Evolutionary conservation across 2,797 vertebrate genomes (phyloP).

Genomic region (Schizopygopsis malacanthus): DNA sequence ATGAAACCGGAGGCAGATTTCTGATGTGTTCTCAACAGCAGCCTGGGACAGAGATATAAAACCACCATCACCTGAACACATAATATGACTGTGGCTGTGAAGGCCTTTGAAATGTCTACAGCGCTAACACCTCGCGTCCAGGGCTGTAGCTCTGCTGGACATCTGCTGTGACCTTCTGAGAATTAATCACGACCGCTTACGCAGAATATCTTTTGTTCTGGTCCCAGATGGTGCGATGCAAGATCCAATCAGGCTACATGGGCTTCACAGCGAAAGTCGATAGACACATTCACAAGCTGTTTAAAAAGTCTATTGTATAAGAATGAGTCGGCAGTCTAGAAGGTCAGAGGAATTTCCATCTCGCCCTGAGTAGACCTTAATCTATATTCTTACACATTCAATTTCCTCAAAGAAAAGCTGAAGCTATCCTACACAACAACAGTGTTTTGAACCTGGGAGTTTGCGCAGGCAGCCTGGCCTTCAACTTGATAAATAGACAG

Average conservation of each 20-base stretch:
- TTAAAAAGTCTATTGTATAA: conserved; percentile 56
- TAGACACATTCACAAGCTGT: conserved; percentile 53
- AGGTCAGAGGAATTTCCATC: conserved; percentile 54
- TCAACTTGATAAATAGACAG: conserved; percentile 11
- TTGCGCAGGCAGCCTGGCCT: conserved; percentile 3
- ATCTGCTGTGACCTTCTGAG: conserved; percentile 47
- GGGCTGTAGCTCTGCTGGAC: neutral
- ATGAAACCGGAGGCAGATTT: neutral
- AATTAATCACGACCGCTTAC: conserved; percentile 48
- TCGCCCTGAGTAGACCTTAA: conserved; percentile 28
- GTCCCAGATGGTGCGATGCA: conserved; percentile 37
- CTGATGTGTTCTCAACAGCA: neutral
- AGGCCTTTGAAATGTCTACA: conserved; percentile 13
- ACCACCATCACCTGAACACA: neutral
- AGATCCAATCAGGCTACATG: conserved; percentile 40
- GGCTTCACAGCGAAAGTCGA: conserved; percentile 47
- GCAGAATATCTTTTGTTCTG: conserved; percentile 49
- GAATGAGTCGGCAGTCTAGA: conserved; percentile 42
- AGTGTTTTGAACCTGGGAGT: conserved; percentile 15
- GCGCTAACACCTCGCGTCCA: neutral
- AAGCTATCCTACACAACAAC: conserved; percentile 32
- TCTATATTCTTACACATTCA: conserved; percentile 43
- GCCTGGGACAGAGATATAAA: neutral
- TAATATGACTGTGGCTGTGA: neutral
- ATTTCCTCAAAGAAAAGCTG: conserved; percentile 33